Conservation (phyloP, 2,888 invertebrate species). For the Acrobasis repandana region DNA sequence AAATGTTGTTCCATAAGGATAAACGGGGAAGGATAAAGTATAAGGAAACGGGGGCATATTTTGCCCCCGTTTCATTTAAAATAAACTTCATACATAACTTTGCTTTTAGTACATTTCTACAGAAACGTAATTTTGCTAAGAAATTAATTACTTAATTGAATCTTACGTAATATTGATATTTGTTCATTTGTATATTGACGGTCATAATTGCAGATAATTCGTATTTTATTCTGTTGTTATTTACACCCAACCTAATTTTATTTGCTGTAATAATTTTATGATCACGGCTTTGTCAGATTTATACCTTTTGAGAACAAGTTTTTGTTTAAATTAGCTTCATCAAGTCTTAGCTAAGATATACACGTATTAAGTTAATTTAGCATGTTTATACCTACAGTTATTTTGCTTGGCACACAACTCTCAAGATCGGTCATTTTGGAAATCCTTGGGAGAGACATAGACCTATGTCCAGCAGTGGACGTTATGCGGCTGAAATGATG, state of each 20-base stretch:
- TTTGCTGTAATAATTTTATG: constrained; percentile 15
- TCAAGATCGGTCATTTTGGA: no score
- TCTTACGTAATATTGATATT: background rate
- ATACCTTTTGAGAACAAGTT: background rate
- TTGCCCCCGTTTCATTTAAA: no score
- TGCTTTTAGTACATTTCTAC: no score
- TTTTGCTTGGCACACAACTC: background rate
- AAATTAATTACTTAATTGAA: no score
- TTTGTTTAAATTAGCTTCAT: constrained; percentile 2
- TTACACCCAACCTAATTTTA: background rate
- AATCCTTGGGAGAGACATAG: no score
- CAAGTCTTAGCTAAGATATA: background rate
- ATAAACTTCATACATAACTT: no score
- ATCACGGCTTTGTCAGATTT: constrained; percentile 11
- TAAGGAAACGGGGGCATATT: no score
- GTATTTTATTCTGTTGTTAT: constrained; percentile 4
- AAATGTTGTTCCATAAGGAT: background rate
- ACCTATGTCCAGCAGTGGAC: no score
- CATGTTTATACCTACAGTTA: constrained; percentile 9
- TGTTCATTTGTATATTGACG: background rate
- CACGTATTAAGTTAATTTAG: constrained; percentile 10
- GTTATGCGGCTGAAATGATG: no score
- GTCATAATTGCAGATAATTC: background rate
- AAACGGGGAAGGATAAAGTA: no score
- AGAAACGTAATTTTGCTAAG: no score